Base-by-base conservation (phyloP, 2,113 vertebrate species). In the Dolichallabes microphthalmus region DNA sequence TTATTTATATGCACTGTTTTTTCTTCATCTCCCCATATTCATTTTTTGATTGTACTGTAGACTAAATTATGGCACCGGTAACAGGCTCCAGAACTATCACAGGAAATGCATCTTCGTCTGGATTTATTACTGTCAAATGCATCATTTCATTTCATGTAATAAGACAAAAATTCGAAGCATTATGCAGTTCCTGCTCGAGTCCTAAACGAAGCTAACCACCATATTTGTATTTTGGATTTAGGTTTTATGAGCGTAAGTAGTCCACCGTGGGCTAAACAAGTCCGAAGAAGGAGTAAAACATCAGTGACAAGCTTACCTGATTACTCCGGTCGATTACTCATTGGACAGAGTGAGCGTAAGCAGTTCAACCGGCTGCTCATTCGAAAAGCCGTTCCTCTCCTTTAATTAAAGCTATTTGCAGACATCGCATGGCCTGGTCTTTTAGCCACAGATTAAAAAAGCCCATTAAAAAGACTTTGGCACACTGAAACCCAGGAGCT, bases 321-420 rank as follows among this genome's bases (percentile, higher is more conserved):
- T 86, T 86, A 69, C 63, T 15, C 71, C 30, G 80, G 57, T 90
- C 87, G 84, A 89, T 91, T 89, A 81, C 60, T 78, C 78, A 73
- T 76, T 84, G 88, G 82, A 86, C 85, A 86, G 86, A 83, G 60
- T 30, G 86, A 84, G 85, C 84, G 71, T 73, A 84, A 84, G 60
- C 86, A 81, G 80, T 86, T 85, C 22, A 85, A 84, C 50, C 52
- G 35, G 58, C 84, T 86, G 84, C 82, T 27, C 66, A 73, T 87
- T 80, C 15, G 81, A 84, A 88, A 76, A 78, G 80, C 86, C 27
- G 83, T 87, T 82, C 74, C 71, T 78, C 61, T 69, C 64, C 50
- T 74, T 88, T 87, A 87, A 88, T 88, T 88, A 88, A 79, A 85
- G 85, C 77, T 80, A 61, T 80, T 85, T 71, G 64, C 82, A 82